phyloP scores from a whole-genome alignment of 2,888 invertebrate genomes.

The Lypha dubia region DNA sequence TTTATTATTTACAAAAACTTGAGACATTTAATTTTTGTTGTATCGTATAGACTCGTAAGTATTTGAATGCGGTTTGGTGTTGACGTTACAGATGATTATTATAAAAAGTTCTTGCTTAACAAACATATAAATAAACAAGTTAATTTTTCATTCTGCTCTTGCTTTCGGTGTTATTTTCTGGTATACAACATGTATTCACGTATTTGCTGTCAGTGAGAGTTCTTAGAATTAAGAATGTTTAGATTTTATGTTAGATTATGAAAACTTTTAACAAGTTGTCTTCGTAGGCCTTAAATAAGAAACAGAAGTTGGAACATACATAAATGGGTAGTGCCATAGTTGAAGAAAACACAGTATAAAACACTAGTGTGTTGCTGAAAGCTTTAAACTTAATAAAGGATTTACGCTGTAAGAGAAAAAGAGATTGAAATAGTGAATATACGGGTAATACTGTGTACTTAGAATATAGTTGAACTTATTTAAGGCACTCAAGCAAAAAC shows the following conservation, averaged over 20 bases:
- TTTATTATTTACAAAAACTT: constrained; percentile 22
- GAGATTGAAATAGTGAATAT: too few relatives aligned
- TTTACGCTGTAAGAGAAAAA: not conserved
- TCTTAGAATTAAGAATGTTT: constrained; percentile 62
- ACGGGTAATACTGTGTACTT: not conserved
- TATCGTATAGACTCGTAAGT: not conserved
- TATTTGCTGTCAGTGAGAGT: constrained; percentile 35
- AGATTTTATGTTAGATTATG: constrained; percentile 59
- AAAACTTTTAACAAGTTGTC: constrained; percentile 63
- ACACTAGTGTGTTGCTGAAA: constrained; percentile 16
- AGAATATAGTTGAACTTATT: constrained; percentile 22
- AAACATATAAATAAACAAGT: constrained; percentile 64
- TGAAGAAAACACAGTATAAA: constrained; percentile 17
- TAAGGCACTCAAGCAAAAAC: constrained; percentile 42
- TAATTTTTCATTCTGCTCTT: constrained; percentile 46
- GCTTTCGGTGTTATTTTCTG: constrained; percentile 16
- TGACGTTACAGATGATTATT: constrained; percentile 60
- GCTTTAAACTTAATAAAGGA: not conserved
- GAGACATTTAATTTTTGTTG: constrained; percentile 38
- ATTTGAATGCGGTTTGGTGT: constrained; percentile 39
- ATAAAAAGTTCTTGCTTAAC: constrained; percentile 57
- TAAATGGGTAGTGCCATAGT: constrained; percentile 17
- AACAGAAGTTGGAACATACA: constrained; percentile 36
- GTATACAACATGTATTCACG: constrained; percentile 9
- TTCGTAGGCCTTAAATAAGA: constrained; percentile 30